Evolutionary conservation across 2,888 invertebrate genomes (phyloP).

Genomic region (Tetragnatha montana): DNA sequence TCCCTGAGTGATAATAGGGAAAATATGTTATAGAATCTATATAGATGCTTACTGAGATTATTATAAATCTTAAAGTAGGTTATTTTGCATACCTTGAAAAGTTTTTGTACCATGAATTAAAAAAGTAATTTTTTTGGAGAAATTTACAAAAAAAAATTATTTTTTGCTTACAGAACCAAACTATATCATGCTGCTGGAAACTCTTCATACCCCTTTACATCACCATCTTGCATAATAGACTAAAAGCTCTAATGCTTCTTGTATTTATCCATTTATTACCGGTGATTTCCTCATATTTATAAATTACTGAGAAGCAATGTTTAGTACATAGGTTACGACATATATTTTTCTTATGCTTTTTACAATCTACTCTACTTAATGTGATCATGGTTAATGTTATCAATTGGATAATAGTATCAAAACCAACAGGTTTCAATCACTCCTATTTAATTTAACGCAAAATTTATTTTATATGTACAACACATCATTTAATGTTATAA

Average conservation of each 20-base stretch:
- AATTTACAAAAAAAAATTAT: background rate
- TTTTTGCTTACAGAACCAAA: conserved; percentile 66
- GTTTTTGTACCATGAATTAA: no score
- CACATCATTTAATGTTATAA: no score
- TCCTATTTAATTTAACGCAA: no score
- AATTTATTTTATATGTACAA: no score
- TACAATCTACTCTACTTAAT: background rate
- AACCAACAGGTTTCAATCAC: no score
- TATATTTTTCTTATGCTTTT: background rate
- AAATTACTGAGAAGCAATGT: conserved; percentile 34
- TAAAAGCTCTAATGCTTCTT: background rate
- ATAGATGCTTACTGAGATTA: background rate
- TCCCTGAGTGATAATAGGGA: no score
- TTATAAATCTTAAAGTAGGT: no score
- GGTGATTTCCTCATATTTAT: conserved; percentile 29
- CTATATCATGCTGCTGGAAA: conserved; percentile 69
- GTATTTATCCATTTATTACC: conserved; percentile 8
- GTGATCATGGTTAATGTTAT: background rate
- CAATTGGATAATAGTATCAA: no score
- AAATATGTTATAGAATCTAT: no score
- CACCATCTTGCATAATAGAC: conserved; percentile 38
- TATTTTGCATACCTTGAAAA: no score
- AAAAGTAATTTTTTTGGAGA: no score
- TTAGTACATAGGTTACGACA: background rate
- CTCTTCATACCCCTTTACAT: conserved; percentile 68